phyloP scores from a whole-genome alignment of 92 coral and sea anemone species.

The Parazoanthus swiftii region DNA sequence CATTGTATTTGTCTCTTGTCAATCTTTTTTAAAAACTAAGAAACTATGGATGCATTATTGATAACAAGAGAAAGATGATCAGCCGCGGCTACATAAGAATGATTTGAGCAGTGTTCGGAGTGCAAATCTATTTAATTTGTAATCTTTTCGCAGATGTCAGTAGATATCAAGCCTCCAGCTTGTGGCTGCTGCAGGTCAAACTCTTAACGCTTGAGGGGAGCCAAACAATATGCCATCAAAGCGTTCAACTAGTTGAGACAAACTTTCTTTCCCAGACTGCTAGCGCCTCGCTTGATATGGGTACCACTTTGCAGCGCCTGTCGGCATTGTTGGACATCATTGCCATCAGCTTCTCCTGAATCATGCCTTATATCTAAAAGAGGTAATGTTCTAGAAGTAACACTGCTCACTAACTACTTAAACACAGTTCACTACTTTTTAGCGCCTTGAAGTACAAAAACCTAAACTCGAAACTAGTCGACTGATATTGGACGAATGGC shows the following conservation, averaged over 20 bases:
- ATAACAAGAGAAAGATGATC: no score
- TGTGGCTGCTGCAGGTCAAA: constrained; percentile 34
- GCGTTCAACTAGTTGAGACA: background rate
- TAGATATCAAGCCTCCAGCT: constrained; percentile 18
- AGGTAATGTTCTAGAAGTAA: background rate
- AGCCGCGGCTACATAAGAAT: background rate
- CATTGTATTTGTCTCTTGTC: background rate
- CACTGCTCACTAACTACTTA: background rate
- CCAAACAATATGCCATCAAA: background rate
- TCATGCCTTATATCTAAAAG: background rate
- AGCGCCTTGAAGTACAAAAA: background rate
- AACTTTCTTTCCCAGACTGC: background rate
- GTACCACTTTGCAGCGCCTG: background rate
- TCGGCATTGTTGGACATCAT: background rate
- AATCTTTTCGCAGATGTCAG: constrained; percentile 30
- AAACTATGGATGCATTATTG: background rate
- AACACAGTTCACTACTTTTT: background rate
- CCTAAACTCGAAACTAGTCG: background rate
- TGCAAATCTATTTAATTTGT: constrained; percentile 8
- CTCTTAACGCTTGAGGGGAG: constrained; percentile 20
- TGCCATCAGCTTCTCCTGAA: background rate
- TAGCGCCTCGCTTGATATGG: background rate
- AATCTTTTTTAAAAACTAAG: background rate
- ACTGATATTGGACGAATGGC: background rate
- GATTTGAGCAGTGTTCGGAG: constrained; percentile 11